Conservation (phyloP, 2,888 invertebrate species). For the Protophormia terraenovae region DNA sequence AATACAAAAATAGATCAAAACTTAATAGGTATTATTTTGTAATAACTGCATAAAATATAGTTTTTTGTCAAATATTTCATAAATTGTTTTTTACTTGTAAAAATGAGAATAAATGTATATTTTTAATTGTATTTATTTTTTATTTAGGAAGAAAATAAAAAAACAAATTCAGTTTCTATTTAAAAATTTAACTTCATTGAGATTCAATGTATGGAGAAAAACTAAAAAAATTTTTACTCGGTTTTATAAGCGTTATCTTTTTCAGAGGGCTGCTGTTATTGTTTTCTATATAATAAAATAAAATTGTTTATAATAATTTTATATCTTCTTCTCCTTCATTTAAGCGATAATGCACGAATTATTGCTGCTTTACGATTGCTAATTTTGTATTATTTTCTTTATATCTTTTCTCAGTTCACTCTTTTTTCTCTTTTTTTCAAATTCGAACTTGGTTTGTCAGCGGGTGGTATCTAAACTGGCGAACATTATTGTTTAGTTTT, state of each 20-base stretch:
- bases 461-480: not conserved
- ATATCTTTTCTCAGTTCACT: conserved; percentile 22
- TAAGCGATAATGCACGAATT: conserved; percentile 45
- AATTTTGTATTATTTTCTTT: conserved; percentile 1
- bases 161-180: not conserved
- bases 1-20: not conserved
- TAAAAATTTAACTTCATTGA: conserved; percentile 39
- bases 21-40: too few species aligned
- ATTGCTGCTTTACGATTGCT: conserved; percentile 7
- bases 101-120: not conserved
- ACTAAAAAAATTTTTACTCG: conserved; percentile 51
- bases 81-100: not conserved
- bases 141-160: not conserved
- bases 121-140: not conserved
- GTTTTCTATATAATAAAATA: conserved; percentile 32
- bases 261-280: conserved; percentile 28
- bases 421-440: not conserved
- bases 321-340: conserved; percentile 24
- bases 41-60: not conserved
- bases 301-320: conserved; percentile 56
- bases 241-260: conserved; percentile 47
- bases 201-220: conserved; percentile 62
- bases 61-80: not conserved
- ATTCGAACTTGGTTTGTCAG: not conserved
- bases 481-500: conserved; percentile 38